Conservation (phyloP, 2,888 invertebrate species). For the Scaeva pyrastri region DNA sequence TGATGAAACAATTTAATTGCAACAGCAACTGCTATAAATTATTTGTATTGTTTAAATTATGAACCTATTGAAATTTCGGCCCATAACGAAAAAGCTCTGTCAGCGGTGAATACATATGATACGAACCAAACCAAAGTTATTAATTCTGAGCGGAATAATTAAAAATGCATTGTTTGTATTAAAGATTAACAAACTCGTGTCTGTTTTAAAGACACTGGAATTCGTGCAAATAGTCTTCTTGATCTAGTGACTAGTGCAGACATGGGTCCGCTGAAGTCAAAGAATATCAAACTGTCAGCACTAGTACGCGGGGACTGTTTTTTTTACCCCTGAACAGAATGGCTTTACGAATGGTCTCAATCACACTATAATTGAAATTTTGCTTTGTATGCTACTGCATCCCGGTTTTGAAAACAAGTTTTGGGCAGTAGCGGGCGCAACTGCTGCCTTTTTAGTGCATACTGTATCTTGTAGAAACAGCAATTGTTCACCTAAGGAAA, state of each 20-base stretch:
- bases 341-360: conserved; percentile 70
- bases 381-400: conserved; percentile 68
- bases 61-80: conserved; percentile 19
- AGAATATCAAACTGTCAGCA: no score
- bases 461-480: not conserved
- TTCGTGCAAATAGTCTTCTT: conserved; percentile 74
- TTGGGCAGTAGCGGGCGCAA: conserved; percentile 11
- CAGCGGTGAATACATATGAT: conserved; percentile 11
- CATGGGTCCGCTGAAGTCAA: conserved; percentile 80
- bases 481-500: not conserved
- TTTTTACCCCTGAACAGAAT: conserved; percentile 77
- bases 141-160: conserved; percentile 30
- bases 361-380: conserved; percentile 67
- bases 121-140: conserved; percentile 54
- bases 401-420: conserved; percentile 24
- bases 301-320: no score
- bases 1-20: conserved; percentile 50
- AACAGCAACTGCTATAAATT: conserved; percentile 52
- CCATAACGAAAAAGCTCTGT: conserved; percentile 19
- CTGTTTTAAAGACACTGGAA: conserved; percentile 70
- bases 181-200: conserved; percentile 76
- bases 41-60: conserved; percentile 63
- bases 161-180: conserved; percentile 75
- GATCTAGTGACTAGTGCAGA: conserved; percentile 80
- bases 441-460: not conserved